phyloP scores from a whole-genome alignment of 1,140 invertebrate genomes.

The Contarinia nasturtii region DNA sequence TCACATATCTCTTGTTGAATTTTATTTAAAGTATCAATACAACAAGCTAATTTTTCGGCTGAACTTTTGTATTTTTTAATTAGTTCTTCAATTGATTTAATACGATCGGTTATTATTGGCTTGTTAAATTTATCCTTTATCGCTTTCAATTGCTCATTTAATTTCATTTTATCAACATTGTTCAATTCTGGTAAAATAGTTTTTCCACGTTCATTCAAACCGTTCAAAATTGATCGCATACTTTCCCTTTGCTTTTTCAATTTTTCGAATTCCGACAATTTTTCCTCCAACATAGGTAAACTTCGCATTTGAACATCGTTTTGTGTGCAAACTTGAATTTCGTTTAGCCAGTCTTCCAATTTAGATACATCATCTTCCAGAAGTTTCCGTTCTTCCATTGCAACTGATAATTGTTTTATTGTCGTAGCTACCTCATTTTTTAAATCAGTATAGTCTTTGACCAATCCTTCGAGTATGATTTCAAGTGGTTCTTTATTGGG shows the following conservation, averaged over 20 bases:
- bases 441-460: slow-evolving; percentile 44
- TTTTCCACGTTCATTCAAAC: slow-evolving; percentile 58
- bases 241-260: slow-evolving; percentile 52
- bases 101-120: slow-evolving; percentile 58
- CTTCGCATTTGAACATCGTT: slow-evolving; percentile 57
- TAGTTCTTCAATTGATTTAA: slow-evolving; percentile 45
- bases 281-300: slow-evolving; percentile 64
- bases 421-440: slow-evolving; percentile 53
- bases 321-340: slow-evolving; percentile 67
- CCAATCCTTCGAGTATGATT: slow-evolving; percentile 42
- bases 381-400: slow-evolving; percentile 50
- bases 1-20: slow-evolving; percentile 68
- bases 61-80: slow-evolving; percentile 63
- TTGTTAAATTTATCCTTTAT: slow-evolving; percentile 56
- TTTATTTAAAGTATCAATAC: slow-evolving; percentile 54
- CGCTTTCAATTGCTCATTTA: slow-evolving; percentile 57
- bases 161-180: slow-evolving; percentile 61
- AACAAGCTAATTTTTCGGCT: slow-evolving; percentile 55
- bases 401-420: slow-evolving; percentile 45
- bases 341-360: slow-evolving; percentile 66
- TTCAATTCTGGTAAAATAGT: slow-evolving; percentile 60
- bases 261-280: slow-evolving; percentile 64
- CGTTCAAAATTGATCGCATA: slow-evolving; percentile 47
- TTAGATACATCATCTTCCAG: slow-evolving; percentile 66
- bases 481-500: slow-evolving; percentile 43